Conservation (phyloP, 1,140 invertebrate genomes). For the Gryon sp. region DNA sequence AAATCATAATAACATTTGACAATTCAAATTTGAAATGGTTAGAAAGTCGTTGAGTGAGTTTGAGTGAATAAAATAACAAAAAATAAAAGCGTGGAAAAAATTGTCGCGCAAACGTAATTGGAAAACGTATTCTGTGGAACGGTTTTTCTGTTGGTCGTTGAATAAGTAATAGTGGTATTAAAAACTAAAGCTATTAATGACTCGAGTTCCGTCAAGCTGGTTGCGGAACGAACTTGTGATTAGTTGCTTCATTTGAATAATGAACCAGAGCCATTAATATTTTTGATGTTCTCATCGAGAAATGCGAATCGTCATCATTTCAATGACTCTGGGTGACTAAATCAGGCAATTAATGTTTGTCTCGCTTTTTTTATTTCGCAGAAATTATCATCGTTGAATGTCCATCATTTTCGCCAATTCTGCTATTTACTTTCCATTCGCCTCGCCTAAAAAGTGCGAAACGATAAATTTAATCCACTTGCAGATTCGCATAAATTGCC, state of each 20-base stretch:
- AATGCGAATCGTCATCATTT: constrained; percentile 3
- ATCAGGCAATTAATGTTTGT: neutral
- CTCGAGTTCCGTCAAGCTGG: no score
- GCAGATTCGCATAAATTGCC: constrained; percentile 22
- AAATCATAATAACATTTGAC: constrained; percentile 26
- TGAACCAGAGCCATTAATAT: constrained; percentile 2
- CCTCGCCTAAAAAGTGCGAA: constrained; percentile 4
- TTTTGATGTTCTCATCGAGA: neutral
- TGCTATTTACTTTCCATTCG: constrained; percentile 15
- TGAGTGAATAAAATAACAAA: constrained; percentile 3
- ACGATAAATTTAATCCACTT: constrained; percentile 26
- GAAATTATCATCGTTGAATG: constrained; percentile 7
- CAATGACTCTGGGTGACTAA: constrained; percentile 3
- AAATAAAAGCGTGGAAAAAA: neutral
- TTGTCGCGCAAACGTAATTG: neutral
- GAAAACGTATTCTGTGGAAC: neutral
- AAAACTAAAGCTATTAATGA: constrained; percentile 1
- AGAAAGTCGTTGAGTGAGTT: constrained; percentile 1
- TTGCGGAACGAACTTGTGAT: no score
- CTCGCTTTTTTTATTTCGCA: neutral
- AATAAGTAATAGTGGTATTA: neutral
- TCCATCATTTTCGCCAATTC: constrained; percentile 10
- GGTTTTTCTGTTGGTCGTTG: neutral
- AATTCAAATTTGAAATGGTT: constrained; percentile 24
- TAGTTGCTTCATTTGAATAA: constrained; percentile 23